Evolutionary conservation across 2,888 invertebrate species (phyloP).

Genomic region (Trileptium ribeirensis): DNA sequence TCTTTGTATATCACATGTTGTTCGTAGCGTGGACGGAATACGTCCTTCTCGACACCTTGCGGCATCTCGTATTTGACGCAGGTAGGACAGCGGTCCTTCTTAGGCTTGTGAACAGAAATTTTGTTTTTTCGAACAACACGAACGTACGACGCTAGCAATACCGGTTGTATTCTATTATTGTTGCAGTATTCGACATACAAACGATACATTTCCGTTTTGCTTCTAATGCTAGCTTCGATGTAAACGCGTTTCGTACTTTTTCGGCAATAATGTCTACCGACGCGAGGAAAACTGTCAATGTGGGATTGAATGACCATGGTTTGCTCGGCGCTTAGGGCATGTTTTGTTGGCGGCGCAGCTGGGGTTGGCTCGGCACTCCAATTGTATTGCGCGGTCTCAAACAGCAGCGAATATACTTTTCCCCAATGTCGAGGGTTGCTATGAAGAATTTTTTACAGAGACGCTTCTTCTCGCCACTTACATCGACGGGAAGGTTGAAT

Average conservation of each 20-base stretch:
- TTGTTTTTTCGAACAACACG: not conserved
- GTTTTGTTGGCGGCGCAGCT: not conserved
- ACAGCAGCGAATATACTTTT: not conserved
- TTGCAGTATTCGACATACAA: conserved; percentile 1
- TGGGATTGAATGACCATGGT: not conserved
- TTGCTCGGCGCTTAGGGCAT: not conserved
- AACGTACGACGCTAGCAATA: not conserved
- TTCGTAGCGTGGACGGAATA: too few species aligned
- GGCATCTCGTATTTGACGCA: conserved; percentile 13
- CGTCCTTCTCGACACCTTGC: too few species aligned
- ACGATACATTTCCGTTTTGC: not conserved
- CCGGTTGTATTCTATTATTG: not conserved
- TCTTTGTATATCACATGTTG: too few species aligned
- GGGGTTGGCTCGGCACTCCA: too few species aligned
- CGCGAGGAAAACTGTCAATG: not conserved
- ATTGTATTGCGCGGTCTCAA: too few species aligned
- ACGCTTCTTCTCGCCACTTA: too few species aligned
- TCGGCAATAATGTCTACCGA: not conserved
- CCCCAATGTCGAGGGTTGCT: not conserved
- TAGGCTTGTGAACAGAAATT: not conserved
- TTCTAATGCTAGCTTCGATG: not conserved
- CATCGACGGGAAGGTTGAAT: too few species aligned
- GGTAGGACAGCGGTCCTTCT: not conserved
- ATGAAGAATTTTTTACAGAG: not conserved
- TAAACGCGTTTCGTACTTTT: not conserved